Conservation (phyloP, 2,113 vertebrate genomes). For the human (Homo sapiens) region GRCh38 chr4:7316501-7317000, state of each 20-base stretch:
- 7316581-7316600: background rate
- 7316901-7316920: background rate
- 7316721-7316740: background rate
- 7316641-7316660: background rate
- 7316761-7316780: background rate
- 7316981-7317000: accelerated
- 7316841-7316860: background rate
- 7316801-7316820: accelerated
- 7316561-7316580: background rate
- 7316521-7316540: background rate
- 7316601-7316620: background rate
- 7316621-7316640: background rate
- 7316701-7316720: background rate
- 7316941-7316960: background rate
- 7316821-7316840: accelerated
- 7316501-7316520: background rate
- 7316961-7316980: background rate
- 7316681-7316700: background rate
- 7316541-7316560: background rate
- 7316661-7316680: background rate
- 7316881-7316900: background rate
- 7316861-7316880: background rate
- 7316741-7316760: background rate
- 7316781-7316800: background rate
- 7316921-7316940: background rate